These are phyloP conservation scores for Oscarella lobularis DNA, from an alignment of 37 sponge, comb jelly and placozoan genomes.

Conservation along the genomic window DNA sequence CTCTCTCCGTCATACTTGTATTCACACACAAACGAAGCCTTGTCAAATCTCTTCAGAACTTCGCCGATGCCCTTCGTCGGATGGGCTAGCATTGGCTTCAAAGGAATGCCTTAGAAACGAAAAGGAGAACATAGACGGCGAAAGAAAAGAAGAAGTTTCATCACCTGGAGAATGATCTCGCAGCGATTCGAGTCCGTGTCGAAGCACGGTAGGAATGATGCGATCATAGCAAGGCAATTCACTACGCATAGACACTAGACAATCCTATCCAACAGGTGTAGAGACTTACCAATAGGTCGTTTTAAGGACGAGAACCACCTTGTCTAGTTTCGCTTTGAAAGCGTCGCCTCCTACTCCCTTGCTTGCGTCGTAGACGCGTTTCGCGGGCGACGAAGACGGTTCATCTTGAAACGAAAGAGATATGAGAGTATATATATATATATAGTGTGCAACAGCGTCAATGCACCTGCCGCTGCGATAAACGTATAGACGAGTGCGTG, in stretches of 20 bases:
- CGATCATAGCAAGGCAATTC: slow-evolving; percentile 85
- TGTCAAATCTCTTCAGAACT: slow-evolving; percentile 76
- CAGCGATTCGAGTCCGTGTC: slow-evolving; percentile 58
- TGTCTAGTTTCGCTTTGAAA: slow-evolving; percentile 63
- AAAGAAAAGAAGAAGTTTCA: too few relatives aligned
- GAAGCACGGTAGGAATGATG: slow-evolving; percentile 62
- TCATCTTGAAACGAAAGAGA: too few relatives aligned
- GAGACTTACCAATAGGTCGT: slow-evolving; percentile 54
- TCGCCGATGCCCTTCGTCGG: slow-evolving; percentile 95
- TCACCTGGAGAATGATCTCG: slow-evolving; percentile 61
- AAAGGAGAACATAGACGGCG: too few relatives aligned
- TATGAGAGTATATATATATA: slow-evolving; percentile 19
- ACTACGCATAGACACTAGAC: slow-evolving; percentile 21
- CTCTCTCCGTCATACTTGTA: slow-evolving; percentile 99
- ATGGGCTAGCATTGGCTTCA: slow-evolving; percentile 99
- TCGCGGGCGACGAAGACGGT: too few relatives aligned
- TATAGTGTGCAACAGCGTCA: slow-evolving; percentile 5
- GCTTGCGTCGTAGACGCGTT: slow-evolving; percentile 40
- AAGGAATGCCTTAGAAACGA: slow-evolving; percentile 93
- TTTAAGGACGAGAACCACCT: slow-evolving; percentile 50
- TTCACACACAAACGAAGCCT: slow-evolving; percentile 77
- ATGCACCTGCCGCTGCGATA: slow-evolving; percentile 69
- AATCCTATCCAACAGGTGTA: too few relatives aligned
- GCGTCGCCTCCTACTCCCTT: slow-evolving; percentile 27
- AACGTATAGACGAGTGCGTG: slow-evolving; percentile 82